phyloP scores from a whole-genome alignment of 2,888 invertebrate species.

The Tridacna crocea region DNA sequence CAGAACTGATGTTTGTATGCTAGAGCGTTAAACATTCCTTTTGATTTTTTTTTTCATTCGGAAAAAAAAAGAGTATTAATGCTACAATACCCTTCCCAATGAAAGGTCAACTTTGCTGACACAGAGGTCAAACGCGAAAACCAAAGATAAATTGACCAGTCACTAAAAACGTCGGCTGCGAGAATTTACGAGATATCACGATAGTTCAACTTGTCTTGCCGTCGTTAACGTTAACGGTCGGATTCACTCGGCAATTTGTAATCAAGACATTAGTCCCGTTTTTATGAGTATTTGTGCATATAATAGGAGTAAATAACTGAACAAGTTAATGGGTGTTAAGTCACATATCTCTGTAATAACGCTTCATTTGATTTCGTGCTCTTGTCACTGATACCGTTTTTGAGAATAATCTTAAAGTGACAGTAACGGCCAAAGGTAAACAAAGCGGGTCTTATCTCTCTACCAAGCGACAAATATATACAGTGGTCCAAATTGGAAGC shows the following conservation, averaged over 20 bases:
- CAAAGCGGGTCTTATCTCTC: too few species aligned
- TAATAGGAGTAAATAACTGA: slow-evolving; percentile 3
- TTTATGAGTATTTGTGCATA: slow-evolving; percentile 15
- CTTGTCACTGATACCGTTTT: too few species aligned
- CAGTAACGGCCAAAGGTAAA: too few species aligned
- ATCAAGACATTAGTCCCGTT: background rate
- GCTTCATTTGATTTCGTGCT: background rate
- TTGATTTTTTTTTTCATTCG: too few species aligned
- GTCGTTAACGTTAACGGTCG: slow-evolving; percentile 34
- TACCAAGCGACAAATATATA: too few species aligned
- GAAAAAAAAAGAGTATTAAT: too few species aligned
- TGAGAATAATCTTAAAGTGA: too few species aligned
- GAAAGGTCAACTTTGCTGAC: slow-evolving; percentile 7
- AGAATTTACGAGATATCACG: slow-evolving; percentile 43
- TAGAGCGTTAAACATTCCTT: too few species aligned
- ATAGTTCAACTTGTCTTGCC: slow-evolving; percentile 28
- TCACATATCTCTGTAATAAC: slow-evolving; percentile 22
- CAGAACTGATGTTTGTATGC: too few species aligned
- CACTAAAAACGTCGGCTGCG: slow-evolving; percentile 25
- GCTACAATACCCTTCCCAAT: background rate
- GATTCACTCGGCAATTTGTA: slow-evolving; percentile 30
- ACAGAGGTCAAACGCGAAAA: slow-evolving; percentile 27
- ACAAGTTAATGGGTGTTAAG: slow-evolving; percentile 19
- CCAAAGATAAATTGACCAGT: slow-evolving; percentile 46
- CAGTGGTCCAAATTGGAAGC: too few species aligned